phyloP scores from a whole-genome alignment of 2,797 vertebrate genomes.

The Gorsachius magnificus region DNA sequence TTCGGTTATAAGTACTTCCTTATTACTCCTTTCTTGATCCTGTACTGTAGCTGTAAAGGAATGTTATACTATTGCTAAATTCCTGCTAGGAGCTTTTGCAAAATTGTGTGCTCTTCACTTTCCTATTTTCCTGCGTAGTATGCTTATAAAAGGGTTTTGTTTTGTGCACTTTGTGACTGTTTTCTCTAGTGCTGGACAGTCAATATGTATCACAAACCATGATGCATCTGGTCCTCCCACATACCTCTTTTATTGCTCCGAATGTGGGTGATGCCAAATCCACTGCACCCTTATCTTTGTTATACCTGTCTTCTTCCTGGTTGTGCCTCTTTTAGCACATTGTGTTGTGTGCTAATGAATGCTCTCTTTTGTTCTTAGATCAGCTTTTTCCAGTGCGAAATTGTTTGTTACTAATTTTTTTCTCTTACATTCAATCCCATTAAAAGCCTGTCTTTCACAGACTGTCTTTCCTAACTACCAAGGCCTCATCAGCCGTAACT shows the following conservation, averaged over 20 bases:
- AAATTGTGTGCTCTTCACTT: neutral
- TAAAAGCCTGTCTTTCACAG: neutral
- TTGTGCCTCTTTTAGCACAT: neutral
- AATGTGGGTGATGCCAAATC: neutral
- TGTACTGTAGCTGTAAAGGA: neutral
- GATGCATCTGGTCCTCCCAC: neutral
- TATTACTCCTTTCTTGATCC: neutral
- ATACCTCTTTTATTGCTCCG: neutral
- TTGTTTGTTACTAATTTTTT: constrained; percentile 7
- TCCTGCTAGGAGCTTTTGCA: neutral
- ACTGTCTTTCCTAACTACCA: neutral
- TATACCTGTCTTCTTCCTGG: neutral
- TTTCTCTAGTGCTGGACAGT: neutral
- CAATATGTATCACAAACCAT: neutral
- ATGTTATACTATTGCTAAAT: neutral
- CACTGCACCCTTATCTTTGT: neutral
- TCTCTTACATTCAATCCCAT: neutral
- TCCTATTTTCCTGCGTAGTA: neutral
- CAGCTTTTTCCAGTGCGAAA: constrained; percentile 8
- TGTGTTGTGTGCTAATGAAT: neutral
- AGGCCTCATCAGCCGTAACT: neutral
- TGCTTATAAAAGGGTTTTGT: neutral
- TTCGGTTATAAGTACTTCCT: neutral
- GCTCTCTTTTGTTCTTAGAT: constrained; percentile 7
- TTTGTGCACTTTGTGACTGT: neutral